A percentile compares a stretch with the other conserved stretches of the same genome.
Conservation (phyloP, 2,888 invertebrate genomes). For the Erebia aethiops region DNA sequence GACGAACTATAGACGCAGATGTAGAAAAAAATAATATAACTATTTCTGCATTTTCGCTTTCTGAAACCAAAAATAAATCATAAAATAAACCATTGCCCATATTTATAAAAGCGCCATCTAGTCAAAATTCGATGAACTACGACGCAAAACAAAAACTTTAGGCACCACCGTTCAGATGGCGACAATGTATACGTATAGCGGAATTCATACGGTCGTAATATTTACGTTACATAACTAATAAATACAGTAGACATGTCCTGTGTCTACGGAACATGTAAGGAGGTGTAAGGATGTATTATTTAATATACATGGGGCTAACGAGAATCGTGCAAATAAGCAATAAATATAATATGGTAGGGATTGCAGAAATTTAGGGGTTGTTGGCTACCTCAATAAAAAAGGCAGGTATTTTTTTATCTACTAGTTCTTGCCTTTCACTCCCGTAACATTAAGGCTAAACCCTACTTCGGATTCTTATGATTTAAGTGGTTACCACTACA, state of each 20-base stretch:
- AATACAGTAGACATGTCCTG: not conserved
- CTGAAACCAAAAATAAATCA: too few relatives aligned
- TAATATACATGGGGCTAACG: not conserved
- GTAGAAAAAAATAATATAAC: too few relatives aligned
- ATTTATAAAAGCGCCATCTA: conserved; percentile 30
- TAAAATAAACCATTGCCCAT: too few relatives aligned
- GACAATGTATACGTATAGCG: conserved; percentile 35
- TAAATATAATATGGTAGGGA: not conserved
- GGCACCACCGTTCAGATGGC: conserved; percentile 35
- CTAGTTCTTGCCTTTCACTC: too few relatives aligned
- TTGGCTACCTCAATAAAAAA: not conserved
- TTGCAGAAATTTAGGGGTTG: not conserved
- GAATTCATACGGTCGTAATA: not conserved
- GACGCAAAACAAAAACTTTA: conserved; percentile 18
- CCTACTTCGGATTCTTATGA: too few relatives aligned
- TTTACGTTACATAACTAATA: not conserved
- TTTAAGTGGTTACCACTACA: too few relatives aligned
- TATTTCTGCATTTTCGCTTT: too few relatives aligned
- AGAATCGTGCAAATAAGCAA: not conserved
- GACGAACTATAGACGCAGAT: too few relatives aligned
- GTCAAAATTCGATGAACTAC: conserved; percentile 16
- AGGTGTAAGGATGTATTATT: not conserved
- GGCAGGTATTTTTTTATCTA: too few relatives aligned
- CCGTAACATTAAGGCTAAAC: too few relatives aligned
- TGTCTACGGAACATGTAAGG: not conserved